Percentiles rank a stretch among this genome's conserved stretches.
Evolutionary conservation across 1,140 invertebrate genomes (phyloP).

Genomic region (Drosophila melanica): DNA sequence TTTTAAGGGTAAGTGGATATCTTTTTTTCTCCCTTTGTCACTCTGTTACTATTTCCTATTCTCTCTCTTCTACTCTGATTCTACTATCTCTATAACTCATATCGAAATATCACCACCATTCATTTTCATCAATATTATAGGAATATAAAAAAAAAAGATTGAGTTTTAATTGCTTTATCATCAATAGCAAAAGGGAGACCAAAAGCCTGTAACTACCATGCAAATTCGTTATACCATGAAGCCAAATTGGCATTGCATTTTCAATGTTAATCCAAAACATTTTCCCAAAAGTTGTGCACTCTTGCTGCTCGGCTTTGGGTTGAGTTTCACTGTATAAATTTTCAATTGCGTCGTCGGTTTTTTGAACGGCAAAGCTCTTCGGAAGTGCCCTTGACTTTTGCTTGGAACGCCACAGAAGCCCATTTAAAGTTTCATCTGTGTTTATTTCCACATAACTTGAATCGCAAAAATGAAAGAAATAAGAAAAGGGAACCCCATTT

Average conservation of each 20-base stretch:
- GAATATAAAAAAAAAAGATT: no score
- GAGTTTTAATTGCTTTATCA: no score
- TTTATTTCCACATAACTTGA: constrained; percentile 28
- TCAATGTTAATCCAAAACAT: no score
- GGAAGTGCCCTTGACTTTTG: constrained; percentile 33
- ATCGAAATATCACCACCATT: no score
- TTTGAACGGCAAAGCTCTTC: background rate
- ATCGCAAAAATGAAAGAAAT: background rate
- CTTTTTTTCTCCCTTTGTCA: no score
- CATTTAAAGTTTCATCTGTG: constrained; percentile 42
- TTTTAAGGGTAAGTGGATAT: no score
- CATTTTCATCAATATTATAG: no score
- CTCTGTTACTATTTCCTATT: no score
- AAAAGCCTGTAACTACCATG: background rate
- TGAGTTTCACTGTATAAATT: background rate
- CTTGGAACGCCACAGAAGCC: constrained; percentile 5
- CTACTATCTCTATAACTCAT: no score
- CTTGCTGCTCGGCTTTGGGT: background rate
- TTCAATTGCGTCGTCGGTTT: constrained; percentile 1
- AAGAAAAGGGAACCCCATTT: constrained; percentile 1
- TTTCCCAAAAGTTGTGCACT: no score
- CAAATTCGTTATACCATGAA: background rate
- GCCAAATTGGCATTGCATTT: no score
- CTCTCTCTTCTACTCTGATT: no score
- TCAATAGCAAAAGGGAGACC: background rate